A percentile compares a stretch with the other conserved stretches of the same genome.
phyloP scores from a whole-genome alignment of 2,113 vertebrate species.

The Campylomormyrus numenius region DNA sequence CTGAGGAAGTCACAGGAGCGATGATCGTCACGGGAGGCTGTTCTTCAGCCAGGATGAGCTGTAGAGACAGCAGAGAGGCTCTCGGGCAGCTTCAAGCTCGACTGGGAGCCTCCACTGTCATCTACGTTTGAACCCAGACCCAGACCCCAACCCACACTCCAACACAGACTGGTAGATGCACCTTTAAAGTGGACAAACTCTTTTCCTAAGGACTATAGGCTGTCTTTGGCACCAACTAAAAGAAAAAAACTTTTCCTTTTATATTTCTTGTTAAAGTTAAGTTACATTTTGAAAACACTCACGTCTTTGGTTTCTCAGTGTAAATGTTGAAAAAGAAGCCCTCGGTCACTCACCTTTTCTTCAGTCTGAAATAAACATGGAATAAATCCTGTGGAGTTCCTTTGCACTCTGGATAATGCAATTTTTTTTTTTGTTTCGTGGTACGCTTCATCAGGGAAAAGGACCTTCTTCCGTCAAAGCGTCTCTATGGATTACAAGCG shows the following conservation, averaged over 20 bases:
- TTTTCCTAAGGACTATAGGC: neutral
- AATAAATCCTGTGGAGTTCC: neutral
- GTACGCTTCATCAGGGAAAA: neutral
- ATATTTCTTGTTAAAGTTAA: neutral
- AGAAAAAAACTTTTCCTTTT: neutral
- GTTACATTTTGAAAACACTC: neutral
- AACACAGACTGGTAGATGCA: neutral
- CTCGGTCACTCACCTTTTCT: neutral
- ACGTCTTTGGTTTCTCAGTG: neutral
- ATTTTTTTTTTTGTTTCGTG: neutral
- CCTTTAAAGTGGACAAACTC: neutral
- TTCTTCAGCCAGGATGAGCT: constrained; percentile 6
- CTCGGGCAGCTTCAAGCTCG: neutral
- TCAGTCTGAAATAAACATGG: neutral
- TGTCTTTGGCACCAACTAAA: neutral
- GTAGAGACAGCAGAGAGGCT: neutral
- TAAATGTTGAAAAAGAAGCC: neutral
- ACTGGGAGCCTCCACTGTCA: neutral
- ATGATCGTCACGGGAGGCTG: constrained; percentile 1
- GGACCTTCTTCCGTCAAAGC: neutral
- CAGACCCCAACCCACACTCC: neutral
- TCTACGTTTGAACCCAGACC: neutral
- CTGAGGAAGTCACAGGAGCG: neutral
- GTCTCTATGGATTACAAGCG: constrained; percentile 14
- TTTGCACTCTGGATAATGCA: neutral